Evolutionary conservation across 2,888 invertebrate genomes (phyloP).

Genomic region (Dasysyrphus tricinctus): DNA sequence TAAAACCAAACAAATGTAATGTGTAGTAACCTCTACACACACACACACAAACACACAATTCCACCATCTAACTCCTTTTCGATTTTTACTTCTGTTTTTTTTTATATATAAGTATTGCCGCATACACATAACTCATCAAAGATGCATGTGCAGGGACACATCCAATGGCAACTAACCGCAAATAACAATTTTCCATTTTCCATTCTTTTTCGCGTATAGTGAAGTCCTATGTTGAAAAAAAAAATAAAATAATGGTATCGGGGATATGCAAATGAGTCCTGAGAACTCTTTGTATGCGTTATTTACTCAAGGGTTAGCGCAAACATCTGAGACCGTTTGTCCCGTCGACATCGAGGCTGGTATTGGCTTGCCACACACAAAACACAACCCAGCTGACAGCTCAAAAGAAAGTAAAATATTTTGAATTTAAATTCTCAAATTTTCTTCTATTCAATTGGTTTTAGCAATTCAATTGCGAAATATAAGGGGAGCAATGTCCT

Average conservation of each 20-base stretch:
- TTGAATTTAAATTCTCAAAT: conserved; percentile 69
- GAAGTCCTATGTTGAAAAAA: neutral
- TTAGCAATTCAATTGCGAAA: conserved; percentile 59
- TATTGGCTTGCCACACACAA: neutral
- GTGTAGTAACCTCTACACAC: neutral
- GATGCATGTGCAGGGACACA: conserved; percentile 75
- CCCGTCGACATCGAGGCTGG: neutral
- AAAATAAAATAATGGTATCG: conserved; percentile 11
- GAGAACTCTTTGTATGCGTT: conserved; percentile 50
- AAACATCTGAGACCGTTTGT: conserved; percentile 66
- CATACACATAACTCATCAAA: conserved; percentile 75
- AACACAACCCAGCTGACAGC: conserved; percentile 58
- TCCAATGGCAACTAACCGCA: conserved; percentile 76
- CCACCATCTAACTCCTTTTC: conserved; percentile 63
- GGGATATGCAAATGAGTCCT: conserved; percentile 70
- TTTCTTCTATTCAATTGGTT: conserved; percentile 68
- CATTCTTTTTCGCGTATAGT: conserved; percentile 48
- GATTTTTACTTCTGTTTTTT: conserved; percentile 43
- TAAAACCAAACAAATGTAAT: conserved; percentile 2
- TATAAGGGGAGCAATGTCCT: conserved; percentile 49
- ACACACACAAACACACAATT: neutral
- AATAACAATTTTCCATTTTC: conserved; percentile 75
- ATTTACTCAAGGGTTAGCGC: conserved; percentile 72
- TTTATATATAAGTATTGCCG: conserved; percentile 23
- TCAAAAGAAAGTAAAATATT: conserved; percentile 43